phyloP scores from a whole-genome alignment of 2,797 vertebrate species.

The Urophycis tenuis region DNA sequence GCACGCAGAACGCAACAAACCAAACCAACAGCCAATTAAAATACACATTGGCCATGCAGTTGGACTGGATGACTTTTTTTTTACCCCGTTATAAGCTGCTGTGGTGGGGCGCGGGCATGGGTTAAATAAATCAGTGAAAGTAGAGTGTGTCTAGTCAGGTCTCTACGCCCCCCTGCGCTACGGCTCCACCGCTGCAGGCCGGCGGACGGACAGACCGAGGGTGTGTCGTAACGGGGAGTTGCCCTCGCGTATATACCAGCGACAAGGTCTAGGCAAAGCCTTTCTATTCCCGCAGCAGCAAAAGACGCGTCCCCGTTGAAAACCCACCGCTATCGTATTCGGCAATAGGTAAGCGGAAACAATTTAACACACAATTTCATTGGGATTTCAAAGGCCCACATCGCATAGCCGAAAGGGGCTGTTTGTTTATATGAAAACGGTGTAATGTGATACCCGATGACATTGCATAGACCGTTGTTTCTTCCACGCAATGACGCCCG shows the following conservation, averaged over 20 bases:
- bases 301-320: neutral
- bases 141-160: too few relatives aligned
- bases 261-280: neutral
- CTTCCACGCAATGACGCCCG: neutral
- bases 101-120: too few relatives aligned
- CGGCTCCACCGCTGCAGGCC: neutral
- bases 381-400: too few relatives aligned
- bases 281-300: neutral
- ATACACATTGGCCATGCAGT: neutral
- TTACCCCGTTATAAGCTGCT: neutral
- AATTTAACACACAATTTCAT: neutral
- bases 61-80: neutral
- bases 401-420: neutral
- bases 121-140: neutral
- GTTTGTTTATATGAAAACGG: neutral
- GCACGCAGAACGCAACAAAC: neutral
- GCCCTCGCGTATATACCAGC: neutral
- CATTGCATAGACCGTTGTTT: neutral
- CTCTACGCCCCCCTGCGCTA: too few relatives aligned
- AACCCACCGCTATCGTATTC: neutral
- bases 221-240: neutral
- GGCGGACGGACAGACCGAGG: neutral
- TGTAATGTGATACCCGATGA: neutral
- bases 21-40: neutral
- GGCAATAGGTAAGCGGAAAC: neutral